These are phyloP conservation scores for Climacteris rufus DNA, from an alignment of 2,113 vertebrate genomes.

Conservation along the genomic window DNA sequence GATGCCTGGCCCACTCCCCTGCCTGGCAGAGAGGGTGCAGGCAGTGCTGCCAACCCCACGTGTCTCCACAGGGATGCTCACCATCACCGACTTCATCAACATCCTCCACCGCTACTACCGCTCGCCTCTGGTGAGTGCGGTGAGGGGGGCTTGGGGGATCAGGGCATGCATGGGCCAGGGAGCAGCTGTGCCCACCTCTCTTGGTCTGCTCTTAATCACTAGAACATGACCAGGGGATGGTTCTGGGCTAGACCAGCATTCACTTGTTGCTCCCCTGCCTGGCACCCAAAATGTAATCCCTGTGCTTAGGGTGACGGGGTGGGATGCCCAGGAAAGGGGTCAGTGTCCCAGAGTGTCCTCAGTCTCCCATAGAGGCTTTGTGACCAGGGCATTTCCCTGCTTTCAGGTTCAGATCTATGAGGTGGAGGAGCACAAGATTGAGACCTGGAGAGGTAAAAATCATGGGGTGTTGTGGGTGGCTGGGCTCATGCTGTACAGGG, in stretches of 20 bases:
- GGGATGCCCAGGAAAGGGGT: neutral
- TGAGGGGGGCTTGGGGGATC: fast-evolving
- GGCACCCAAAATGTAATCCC: neutral
- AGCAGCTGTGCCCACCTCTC: neutral
- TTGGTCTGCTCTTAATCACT: neutral
- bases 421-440: conserved; percentile 94
- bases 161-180: neutral
- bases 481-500: neutral
- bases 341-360: neutral
- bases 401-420: conserved; percentile 94
- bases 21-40: neutral
- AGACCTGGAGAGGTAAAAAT: conserved; percentile 93
- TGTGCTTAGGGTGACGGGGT: neutral
- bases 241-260: neutral
- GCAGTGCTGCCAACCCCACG: neutral
- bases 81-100: conserved; percentile 98
- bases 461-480: fast-evolving
- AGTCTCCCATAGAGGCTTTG: neutral
- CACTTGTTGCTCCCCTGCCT: neutral
- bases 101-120: conserved; percentile 95
- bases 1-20: neutral
- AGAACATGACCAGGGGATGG: neutral
- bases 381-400: neutral
- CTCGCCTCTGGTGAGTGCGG: conserved; percentile 86
- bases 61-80: conserved; percentile 87